Conservation (phyloP, 2,113 vertebrate genomes). For the Saccopteryx leptura region DNA sequence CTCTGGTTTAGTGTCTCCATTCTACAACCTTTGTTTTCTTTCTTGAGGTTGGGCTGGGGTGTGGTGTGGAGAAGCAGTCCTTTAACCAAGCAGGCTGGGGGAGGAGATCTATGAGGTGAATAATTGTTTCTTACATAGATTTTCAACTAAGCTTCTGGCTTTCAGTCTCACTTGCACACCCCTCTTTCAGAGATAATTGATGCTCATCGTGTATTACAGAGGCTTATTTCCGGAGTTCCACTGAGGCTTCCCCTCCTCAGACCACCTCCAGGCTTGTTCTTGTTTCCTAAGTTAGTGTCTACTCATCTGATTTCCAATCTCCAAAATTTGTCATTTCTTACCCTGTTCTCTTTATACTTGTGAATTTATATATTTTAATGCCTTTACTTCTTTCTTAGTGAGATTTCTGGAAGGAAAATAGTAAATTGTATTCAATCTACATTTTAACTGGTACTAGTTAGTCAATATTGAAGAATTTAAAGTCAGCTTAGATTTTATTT, state of each 20-base stretch:
- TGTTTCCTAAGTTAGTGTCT: not conserved
- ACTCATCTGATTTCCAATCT: not conserved
- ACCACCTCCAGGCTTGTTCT: not conserved
- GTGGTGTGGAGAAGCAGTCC: not conserved
- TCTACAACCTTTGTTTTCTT: not conserved
- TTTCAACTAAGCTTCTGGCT: not conserved
- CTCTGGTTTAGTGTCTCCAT: not conserved
- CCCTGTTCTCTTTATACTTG: not conserved
- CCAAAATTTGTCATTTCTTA: slow-evolving; percentile 30
- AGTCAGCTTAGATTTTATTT: not conserved
- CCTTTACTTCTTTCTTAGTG: not conserved
- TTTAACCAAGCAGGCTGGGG: not conserved
- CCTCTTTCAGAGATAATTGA: not conserved
- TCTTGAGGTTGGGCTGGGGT: not conserved
- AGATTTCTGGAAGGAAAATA: slow-evolving; percentile 20
- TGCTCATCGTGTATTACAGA: not conserved
- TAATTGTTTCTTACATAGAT: not conserved
- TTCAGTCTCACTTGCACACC: not conserved
- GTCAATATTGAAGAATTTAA: slow-evolving; percentile 38
- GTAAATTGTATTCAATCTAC: not conserved
- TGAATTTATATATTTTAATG: not conserved
- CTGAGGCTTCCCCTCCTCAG: not conserved
- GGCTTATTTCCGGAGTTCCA: slow-evolving; percentile 17
- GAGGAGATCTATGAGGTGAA: not conserved
- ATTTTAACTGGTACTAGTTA: slow-evolving; percentile 43